Evolutionary conservation across 1,140 invertebrate species (phyloP).

Genomic region (Drosophila ohnishii): DNA sequence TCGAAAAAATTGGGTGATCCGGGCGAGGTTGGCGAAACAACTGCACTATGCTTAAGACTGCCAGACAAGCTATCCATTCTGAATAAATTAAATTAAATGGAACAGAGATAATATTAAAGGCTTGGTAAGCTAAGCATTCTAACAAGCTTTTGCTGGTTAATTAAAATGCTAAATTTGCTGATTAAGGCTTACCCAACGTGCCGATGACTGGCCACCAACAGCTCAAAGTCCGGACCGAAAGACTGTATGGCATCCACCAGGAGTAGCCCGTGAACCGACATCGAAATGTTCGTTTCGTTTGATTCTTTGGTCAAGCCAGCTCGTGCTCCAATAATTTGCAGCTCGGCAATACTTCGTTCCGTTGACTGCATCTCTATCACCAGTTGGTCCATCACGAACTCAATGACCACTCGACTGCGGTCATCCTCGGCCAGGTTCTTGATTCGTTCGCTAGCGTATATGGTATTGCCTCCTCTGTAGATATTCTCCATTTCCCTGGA

Average conservation of each 20-base stretch:
- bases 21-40: slow-evolving; percentile 92
- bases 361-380: slow-evolving; percentile 93
- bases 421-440: slow-evolving; percentile 52
- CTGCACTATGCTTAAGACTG: slow-evolving; percentile 94
- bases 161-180: not conserved
- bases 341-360: slow-evolving; percentile 93
- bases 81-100: not conserved
- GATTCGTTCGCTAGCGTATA: slow-evolving; percentile 30
- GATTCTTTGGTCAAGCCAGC: slow-evolving; percentile 88
- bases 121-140: slow-evolving; percentile 7
- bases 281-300: slow-evolving; percentile 88
- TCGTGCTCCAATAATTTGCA: slow-evolving; percentile 94
- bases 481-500: slow-evolving; percentile 77
- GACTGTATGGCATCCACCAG: slow-evolving; percentile 97
- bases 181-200: slow-evolving; percentile 89
- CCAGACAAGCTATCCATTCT: slow-evolving; percentile 97
- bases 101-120: not conserved
- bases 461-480: slow-evolving; percentile 54
- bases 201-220: slow-evolving; percentile 96
- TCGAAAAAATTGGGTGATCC: slow-evolving; percentile 86
- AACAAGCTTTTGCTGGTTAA: not conserved
- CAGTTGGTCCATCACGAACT: slow-evolving; percentile 94
- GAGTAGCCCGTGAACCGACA: slow-evolving; percentile 95
- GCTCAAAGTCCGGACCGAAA: slow-evolving; percentile 96
- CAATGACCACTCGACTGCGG: slow-evolving; percentile 89